Evolutionary conservation across 2,113 vertebrate genomes (phyloP).

Genomic region (Tamias sibiricus): DNA sequence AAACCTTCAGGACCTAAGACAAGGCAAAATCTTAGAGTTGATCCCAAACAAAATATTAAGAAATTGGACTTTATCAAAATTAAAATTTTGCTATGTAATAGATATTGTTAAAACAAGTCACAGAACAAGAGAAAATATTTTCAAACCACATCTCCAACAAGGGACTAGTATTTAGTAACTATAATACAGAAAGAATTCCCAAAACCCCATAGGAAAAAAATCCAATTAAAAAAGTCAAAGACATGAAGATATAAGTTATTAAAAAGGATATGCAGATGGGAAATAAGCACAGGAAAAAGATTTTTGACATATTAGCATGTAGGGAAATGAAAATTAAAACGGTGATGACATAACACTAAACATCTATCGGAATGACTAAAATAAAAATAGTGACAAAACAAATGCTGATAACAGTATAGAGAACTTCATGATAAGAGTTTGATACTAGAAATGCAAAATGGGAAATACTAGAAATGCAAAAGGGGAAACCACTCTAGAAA

Average conservation of each 20-base stretch:
- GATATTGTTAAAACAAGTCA: background rate
- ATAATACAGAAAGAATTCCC: background rate
- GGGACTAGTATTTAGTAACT: background rate
- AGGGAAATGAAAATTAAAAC: slow-evolving; percentile 14
- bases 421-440: background rate
- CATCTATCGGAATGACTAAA: background rate
- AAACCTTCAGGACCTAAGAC: background rate
- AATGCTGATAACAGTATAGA: background rate
- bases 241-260: background rate
- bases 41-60: background rate
- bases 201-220: background rate
- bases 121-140: background rate
- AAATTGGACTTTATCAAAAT: background rate
- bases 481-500: background rate
- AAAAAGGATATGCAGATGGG: background rate
- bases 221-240: background rate
- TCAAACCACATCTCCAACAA: background rate
- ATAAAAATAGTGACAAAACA: background rate
- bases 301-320: background rate
- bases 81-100: background rate
- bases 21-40: background rate
- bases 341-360: background rate
- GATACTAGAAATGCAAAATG: background rate
- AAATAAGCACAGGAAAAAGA: slow-evolving; percentile 38
- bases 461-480: background rate